phyloP scores from a whole-genome alignment of 1,140 invertebrate species.

The Pachypeltis micranthus region DNA sequence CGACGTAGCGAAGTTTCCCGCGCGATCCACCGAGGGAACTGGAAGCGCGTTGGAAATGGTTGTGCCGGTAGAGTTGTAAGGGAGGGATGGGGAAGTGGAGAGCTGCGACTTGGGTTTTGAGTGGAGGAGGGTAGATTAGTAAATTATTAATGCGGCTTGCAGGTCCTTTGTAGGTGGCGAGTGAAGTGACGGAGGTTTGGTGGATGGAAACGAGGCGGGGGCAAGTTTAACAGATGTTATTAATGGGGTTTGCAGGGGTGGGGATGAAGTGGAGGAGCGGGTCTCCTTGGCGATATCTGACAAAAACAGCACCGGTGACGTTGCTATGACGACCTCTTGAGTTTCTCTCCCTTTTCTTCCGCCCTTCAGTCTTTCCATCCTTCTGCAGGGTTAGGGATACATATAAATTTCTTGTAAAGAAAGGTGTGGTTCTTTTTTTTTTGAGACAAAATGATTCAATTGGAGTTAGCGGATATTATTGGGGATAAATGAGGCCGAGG shows the following conservation, averaged over 20 bases:
- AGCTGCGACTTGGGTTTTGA: not conserved
- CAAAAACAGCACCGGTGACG: slow-evolving; percentile 6
- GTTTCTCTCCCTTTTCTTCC: not conserved
- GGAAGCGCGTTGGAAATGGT: no score
- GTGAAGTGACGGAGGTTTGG: not conserved
- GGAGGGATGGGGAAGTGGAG: no score
- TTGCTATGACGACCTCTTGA: not conserved
- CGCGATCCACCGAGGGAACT: no score
- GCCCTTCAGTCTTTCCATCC: not conserved
- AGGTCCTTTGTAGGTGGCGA: not conserved
- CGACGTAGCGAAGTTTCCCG: no score
- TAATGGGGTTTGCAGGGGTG: slow-evolving; percentile 3
- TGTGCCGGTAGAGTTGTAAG: no score
- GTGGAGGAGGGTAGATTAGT: not conserved
- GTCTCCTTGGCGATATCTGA: slow-evolving; percentile 12
- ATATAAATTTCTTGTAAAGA: not conserved
- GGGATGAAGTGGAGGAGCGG: not conserved
- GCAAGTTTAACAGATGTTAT: slow-evolving; percentile 12
- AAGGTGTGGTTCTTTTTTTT: no score
- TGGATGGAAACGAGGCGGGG: not conserved
- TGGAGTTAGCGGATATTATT: no score
- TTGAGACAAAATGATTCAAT: no score
- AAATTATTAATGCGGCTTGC: slow-evolving; percentile 14
- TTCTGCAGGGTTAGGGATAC: not conserved
- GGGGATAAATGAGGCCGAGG: no score